Evolutionary conservation across 1,140 invertebrate genomes (phyloP), one percentile per base, ranked within the genome.

Genomic region (Coptotermes formosanus): DNA sequence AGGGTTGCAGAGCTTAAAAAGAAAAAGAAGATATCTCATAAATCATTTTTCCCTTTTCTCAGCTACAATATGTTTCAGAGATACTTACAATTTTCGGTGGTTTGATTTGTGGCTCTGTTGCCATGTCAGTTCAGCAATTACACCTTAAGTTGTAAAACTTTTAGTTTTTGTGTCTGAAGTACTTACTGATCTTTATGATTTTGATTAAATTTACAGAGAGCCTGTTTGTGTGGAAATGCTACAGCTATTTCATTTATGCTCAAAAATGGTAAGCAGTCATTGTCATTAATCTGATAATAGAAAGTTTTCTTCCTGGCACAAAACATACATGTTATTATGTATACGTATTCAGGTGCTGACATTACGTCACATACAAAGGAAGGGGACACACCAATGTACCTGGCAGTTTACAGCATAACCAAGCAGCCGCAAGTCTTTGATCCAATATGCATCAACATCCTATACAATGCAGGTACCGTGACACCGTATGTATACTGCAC

Each of bases 201-300:
- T 21, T 55, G 52, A 55, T 55, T 55, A 55, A 12, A 21, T 75
- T 75, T 30, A 75, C 64, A 75, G 64, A 75, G 64, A 16, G 64
- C 64, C 7, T 75, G 64, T 75, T 75, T n/a, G 64, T 75, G 64
- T 75, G 64, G 64, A 75, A 75, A 75, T 75, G 25, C 64, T 75
- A 48, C 3, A 48, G 9, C 11, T 48, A 7, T 48, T 48, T 3
- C 9, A 48, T 48, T 12, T 23, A 64, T 64, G 59, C 25, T 64
- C 59, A 48, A 48, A 38, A 48, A 48, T 48, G 45, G 14, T 48
- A 16, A 48, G 45, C 45, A 9, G 9, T 48, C 45, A 48, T 48
- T 48, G 9, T 48, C 7, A 48, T 48, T 48, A 48, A 48, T 48
- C 45, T 48, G 59, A 64, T 25, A n/a, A 30, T n/a, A 16, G 0